Base-by-base conservation (phyloP, 2,888 invertebrate species). In the Lordiphosa andalusiaca region DNA sequence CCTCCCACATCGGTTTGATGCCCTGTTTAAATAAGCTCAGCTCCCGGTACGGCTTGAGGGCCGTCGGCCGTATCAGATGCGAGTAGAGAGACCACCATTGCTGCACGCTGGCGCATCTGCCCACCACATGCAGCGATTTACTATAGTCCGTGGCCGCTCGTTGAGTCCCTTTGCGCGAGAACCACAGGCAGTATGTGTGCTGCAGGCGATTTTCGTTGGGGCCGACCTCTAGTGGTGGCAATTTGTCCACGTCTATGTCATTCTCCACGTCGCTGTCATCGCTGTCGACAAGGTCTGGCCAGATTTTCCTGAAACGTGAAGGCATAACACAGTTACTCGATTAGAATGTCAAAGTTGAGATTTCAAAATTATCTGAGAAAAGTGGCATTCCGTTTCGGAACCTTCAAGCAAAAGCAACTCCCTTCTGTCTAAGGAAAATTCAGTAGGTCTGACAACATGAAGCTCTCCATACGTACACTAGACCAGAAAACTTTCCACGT, bases 1-100 rank as follows among this genome's bases (percentile, higher is more conserved):
- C 98, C 92, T 99, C 99, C 99, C 99, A 99, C 96, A 99, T 98
- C 19, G 99, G 99, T 89, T 97, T 96, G 85, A 99, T 98, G 75
- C 98, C 99, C 84, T 97, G 88, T 92, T 99, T 99, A 90, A 99
- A 99, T 63, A 99, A 92, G 90, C 98, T 98, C 86, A 98, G 93
- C 90, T 99, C 98, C 85, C 97, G 93, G 85, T 96, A 96, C 13
- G 96, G 95, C 40, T 95, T 94, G 80, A 99, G 92, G 85, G 98
- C 96, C 56, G 95, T 93, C 49, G 98, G 96, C 84, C 98, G 93
- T 71, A 95, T 93, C 85, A 98, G 91, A 90, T 98, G 98, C 88
- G 96, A 94, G 91, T 99, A 99, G 64, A 97, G 91, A 36, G 94
- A 93, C 99, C 99, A 99, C 93, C 98, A 99, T 91, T 98, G 98